A percentile compares a stretch with the other conserved stretches of the same genome.
These are phyloP conservation scores for Hyla sarda DNA, from an alignment of 2,113 vertebrate species.

Conservation along the genomic window DNA sequence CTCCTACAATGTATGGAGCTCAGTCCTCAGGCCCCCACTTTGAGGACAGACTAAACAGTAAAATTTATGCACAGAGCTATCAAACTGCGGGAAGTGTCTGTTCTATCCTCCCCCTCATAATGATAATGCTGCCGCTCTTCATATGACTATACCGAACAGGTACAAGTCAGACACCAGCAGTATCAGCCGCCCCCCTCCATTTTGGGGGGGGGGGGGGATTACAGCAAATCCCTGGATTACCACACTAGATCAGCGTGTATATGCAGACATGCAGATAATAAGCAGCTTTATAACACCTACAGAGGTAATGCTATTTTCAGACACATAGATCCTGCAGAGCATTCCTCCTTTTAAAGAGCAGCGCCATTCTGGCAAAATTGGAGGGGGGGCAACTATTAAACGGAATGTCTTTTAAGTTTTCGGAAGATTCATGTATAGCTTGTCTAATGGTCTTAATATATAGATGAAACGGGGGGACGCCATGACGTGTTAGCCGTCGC, in stretches of 20 bases:
- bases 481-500: too few relatives aligned
- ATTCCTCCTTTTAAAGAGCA: neutral
- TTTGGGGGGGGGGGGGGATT: too few relatives aligned
- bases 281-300: constrained; percentile 41
- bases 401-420: neutral
- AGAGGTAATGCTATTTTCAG: constrained; percentile 35
- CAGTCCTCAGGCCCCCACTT: too few relatives aligned
- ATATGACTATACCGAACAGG: neutral
- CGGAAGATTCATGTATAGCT: neutral
- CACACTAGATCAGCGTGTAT: constrained; percentile 26
- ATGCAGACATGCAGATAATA: constrained; percentile 51
- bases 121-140: neutral
- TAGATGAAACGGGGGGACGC: neutral
- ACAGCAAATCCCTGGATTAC: constrained; percentile 48
- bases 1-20: too few relatives aligned
- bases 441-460: neutral
- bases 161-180: constrained; percentile 21
- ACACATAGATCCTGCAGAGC: constrained; percentile 37
- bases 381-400: neutral
- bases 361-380: neutral
- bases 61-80: neutral
- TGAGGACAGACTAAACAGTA: neutral
- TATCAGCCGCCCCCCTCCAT: neutral
- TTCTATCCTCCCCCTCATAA: constrained; percentile 6
- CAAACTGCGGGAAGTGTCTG: neutral